A percentile compares a stretch with the other conserved stretches of the same genome.
Conservation (phyloP, 2,888 invertebrate genomes). For the Tetanocera ferruginea region DNA sequence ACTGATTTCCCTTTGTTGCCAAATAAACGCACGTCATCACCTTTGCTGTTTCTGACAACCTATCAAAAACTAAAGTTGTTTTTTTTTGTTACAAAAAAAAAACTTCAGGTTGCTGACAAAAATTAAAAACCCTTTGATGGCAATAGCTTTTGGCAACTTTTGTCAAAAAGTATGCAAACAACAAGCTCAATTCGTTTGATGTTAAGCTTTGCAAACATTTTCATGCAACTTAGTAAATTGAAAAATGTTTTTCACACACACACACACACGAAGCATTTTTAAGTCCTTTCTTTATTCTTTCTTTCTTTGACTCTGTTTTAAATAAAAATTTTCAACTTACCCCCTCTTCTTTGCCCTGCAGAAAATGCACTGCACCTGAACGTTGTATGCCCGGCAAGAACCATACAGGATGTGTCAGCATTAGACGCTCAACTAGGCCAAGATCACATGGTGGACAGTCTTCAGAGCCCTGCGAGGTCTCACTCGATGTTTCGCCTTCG, state of each 20-base stretch:
- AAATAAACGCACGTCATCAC: no score
- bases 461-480: constrained; percentile 73
- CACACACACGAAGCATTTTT: not conserved
- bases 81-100: not conserved
- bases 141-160: not conserved
- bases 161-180: not conserved
- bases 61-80: not conserved
- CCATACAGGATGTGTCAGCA: constrained; percentile 95
- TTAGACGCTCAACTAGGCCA: constrained; percentile 86
- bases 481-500: constrained; percentile 75
- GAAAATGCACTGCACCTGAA: constrained; percentile 92
- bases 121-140: not conserved
- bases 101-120: not conserved
- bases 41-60: constrained; percentile 17
- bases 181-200: not conserved
- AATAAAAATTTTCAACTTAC: constrained; percentile 71
- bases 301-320: not conserved
- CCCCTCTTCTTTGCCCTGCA: constrained; percentile 94
- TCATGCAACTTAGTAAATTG: not conserved
- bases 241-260: not conserved
- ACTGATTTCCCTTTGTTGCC: no score
- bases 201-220: not conserved
- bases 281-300: not conserved
- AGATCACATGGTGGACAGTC: constrained; percentile 84
- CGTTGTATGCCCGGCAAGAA: constrained; percentile 93